These are phyloP conservation scores for Nemopilema nomurai DNA, from an alignment of 30 jellyfish, hydroid and myxozoan species.

Conservation along the genomic window DNA sequence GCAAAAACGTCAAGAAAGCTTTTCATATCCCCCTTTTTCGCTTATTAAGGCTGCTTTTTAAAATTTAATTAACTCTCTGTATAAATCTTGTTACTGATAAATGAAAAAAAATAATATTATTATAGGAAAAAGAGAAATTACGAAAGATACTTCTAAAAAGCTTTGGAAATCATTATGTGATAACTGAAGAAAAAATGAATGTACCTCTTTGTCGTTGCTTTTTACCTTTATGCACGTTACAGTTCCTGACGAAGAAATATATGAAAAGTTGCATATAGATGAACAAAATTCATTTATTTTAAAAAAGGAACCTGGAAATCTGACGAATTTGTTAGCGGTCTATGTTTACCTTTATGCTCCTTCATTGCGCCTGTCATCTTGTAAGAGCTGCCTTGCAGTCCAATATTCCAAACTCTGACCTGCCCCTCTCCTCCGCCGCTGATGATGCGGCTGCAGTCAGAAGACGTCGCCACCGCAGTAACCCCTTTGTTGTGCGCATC, in stretches of 20 bases:
- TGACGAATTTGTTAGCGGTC: no score
- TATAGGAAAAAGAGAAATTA: no score
- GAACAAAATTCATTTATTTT: background rate
- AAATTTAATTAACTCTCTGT: no score
- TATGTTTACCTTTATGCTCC: constrained; percentile 96
- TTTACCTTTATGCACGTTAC: constrained; percentile 86
- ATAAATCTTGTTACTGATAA: no score
- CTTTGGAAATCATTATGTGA: no score
- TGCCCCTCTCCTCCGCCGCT: constrained; percentile 99
- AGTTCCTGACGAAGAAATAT: constrained; percentile 58
- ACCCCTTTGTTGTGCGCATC: constrained; percentile 99
- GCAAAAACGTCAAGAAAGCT: no score
- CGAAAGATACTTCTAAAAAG: no score
- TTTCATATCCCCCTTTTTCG: no score
- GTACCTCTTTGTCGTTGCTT: constrained; percentile 75
- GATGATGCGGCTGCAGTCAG: constrained; percentile 70
- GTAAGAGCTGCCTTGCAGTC: constrained; percentile 41
- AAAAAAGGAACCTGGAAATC: background rate
- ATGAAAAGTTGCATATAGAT: no score
- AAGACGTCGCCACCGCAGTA: constrained; percentile 88
- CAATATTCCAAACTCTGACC: constrained; percentile 92
- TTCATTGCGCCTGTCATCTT: constrained; percentile 85
- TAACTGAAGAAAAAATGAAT: no score
- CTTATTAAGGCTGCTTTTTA: no score
- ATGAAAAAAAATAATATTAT: no score